Evolutionary conservation across 37 sponge, comb jelly and placozoan genomes (phyloP), one percentile per base, ranked within the genome.

Genomic region (Petrosia ficiformis): DNA sequence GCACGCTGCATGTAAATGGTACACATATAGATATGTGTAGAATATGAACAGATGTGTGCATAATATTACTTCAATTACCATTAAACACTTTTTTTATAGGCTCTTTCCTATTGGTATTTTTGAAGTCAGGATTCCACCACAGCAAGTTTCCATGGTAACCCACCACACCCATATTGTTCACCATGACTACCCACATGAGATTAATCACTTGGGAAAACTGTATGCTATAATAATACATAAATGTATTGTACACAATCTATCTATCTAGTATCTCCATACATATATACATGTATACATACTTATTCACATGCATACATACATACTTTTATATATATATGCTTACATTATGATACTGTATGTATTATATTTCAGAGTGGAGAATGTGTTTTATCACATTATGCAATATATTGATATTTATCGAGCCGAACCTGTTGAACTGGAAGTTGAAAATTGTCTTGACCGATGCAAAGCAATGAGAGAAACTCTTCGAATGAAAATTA

Each of bases 71-170:
- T n/a, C n/a, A n/a, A n/a, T n/a, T n/a, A n/a, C n/a, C n/a, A n/a
- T n/a, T n/a, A n/a, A n/a, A n/a, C n/a, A n/a, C 26, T 61, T 26
- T n/a, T 61, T 6, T 61, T 61, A 6, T 40, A 85, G 86, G 58
- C 79, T 79, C 0, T 39, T 67, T 31, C 52, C 59, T 4, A 67
- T 78, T 32, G 22, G 14, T 24, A 37, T 79, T 4, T 58, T 85
- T 3, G 86, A 85, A 59, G 74, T 85, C 8, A 41, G 69, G 63
- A 26, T 85, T 24, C 86, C 86, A 26, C 86, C 86, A 10, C 31
- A 42, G 29, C 25, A 39, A 8, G 2, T 78, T 19, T n/a, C 28
- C 48, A 78, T 85, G 32, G 67, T 41, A 65, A 78, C 86, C 4
- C 5, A 5, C 63, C 11, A 5, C 28, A 67, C 73, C n/a, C 56